Evolutionary conservation across 2,797 vertebrate genomes (phyloP).

Genomic region (Coluber constrictor): DNA sequence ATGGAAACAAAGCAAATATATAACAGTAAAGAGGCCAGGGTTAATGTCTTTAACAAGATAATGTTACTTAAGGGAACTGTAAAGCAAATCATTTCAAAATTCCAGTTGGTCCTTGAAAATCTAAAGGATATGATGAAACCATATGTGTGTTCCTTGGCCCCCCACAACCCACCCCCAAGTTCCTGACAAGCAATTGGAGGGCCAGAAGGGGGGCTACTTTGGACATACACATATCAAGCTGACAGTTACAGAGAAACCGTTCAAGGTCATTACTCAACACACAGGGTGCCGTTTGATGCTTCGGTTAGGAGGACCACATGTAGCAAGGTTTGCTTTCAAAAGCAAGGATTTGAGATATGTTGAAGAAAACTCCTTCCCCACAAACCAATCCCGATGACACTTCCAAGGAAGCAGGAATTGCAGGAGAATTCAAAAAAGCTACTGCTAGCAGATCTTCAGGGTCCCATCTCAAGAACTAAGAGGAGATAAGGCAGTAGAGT

Average conservation of each 20-base stretch:
- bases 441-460: background rate
- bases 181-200: background rate
- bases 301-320: background rate
- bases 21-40: slow-evolving; percentile 72
- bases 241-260: slow-evolving; percentile 29
- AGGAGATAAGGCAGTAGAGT: background rate
- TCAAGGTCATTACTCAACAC: slow-evolving; percentile 4
- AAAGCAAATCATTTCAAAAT: slow-evolving; percentile 72
- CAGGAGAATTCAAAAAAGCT: no score
- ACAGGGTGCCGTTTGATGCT: slow-evolving; percentile 3
- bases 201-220: background rate
- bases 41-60: slow-evolving; percentile 79
- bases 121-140: slow-evolving; percentile 67
- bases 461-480: background rate
- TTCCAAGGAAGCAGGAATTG: background rate
- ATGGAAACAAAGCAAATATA: slow-evolving; percentile 76
- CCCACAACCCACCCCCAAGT: background rate
- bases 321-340: slow-evolving; percentile 1
- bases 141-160: slow-evolving; percentile 50
- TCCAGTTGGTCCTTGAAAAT: slow-evolving; percentile 65
- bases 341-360: background rate
- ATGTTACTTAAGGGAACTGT: slow-evolving; percentile 77
- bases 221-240: background rate
- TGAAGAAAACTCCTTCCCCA: background rate
- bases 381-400: background rate